Percentiles rank a stretch among this genome's conserved stretches.
These are phyloP conservation scores for Cyanoderma ruficeps DNA, from an alignment of 2,113 vertebrate genomes.

Conservation along the genomic window DNA sequence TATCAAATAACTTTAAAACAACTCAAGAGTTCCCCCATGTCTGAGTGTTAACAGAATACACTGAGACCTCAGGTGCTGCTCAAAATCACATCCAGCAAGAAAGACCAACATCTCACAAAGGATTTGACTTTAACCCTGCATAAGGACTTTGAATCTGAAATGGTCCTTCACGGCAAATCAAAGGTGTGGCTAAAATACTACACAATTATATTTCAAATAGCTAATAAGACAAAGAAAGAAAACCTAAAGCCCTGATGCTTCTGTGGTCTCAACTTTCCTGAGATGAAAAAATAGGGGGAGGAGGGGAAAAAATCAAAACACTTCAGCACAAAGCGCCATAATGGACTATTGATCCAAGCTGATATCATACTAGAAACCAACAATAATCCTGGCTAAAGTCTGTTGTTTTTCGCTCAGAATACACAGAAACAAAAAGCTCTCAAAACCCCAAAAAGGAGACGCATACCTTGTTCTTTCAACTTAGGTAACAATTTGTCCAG, in stretches of 20 bases:
- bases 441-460: accelerated
- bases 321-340: background rate
- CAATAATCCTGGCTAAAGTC: background rate
- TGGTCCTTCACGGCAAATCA: background rate
- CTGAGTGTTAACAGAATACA: background rate
- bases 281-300: background rate
- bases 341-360: background rate
- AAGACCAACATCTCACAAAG: background rate
- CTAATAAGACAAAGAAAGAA: background rate
- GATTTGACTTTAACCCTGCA: background rate
- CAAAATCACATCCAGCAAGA: background rate
- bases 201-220: background rate
- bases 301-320: background rate
- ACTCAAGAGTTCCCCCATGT: background rate
- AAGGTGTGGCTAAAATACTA: background rate
- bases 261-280: background rate
- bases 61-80: background rate
- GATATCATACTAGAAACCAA: background rate
- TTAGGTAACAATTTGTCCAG: slow-evolving; percentile 95
- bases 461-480: slow-evolving; percentile 89
- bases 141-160: background rate
- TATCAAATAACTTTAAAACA: background rate
- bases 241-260: background rate
- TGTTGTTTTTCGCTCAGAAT: background rate
- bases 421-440: background rate